Evolutionary conservation across 2,113 vertebrate genomes (phyloP), one percentile per base, ranked within the genome.

Genomic region (Andinoacara biseriatus): DNA sequence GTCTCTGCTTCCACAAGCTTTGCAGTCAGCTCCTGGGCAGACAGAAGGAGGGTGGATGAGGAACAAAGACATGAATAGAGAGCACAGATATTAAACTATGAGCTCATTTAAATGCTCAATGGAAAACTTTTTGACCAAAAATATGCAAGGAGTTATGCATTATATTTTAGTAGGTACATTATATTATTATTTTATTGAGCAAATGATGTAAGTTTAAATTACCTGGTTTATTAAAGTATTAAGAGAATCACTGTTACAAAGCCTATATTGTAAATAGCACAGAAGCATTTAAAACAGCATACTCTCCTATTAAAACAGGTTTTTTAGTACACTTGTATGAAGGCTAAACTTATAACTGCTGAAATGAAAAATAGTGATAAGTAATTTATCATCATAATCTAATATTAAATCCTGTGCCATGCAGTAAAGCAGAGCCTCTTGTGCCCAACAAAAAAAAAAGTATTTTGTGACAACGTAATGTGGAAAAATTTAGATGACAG

Each of bases 21-120:
- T 7, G 93, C 89, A 5, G 85, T 94, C 67, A 99, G 90, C 76
- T 97, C 97, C 98, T 99, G 89, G 22, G 18, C 35, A 62, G 40
- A 90, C 62, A 80, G 4, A 89, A 78, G 75, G 18, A 24, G 17
- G 65, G n/a, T n/a, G 10, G 63, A 22, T 29, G 11, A 86, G 74
- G 62, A 54, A 79, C 3, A 13, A 56, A 59, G 1, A 29, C 49
- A 3, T 69, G 46, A 69, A 22, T 17, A 49, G 9, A 29, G 40
- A 33, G 31, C 4, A 33, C 4, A 33, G 31, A 33, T 4, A 65
- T 58, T 3, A 46, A 59, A n/a, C 8, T 40, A 22, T 20, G 20
- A 72, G 17, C 15, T n/a, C 8, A 4, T 22, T 31, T 26, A 74
- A 26, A 20, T 31, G 20, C 7, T 5, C 11, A 26, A 20, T 3